These are phyloP conservation scores for Drosophila kanapiae DNA, from an alignment of 1,140 invertebrate genomes.

Conservation along the genomic window DNA sequence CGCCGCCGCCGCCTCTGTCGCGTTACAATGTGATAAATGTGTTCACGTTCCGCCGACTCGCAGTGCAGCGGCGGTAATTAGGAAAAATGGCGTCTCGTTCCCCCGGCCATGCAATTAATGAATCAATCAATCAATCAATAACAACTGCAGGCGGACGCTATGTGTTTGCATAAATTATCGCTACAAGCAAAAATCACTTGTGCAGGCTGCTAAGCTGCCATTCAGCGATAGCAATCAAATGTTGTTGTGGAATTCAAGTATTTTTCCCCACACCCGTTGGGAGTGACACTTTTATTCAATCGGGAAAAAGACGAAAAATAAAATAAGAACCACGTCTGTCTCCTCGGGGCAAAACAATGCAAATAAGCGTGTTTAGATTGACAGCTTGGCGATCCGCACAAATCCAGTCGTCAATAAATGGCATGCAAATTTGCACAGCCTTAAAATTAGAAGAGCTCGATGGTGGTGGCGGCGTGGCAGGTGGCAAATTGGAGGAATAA, in stretches of 20 bases:
- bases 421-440: constrained; percentile 61
- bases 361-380: constrained; percentile 61
- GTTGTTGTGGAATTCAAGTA: constrained; percentile 3
- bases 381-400: constrained; percentile 47
- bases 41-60: constrained; percentile 12
- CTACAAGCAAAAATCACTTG: constrained; percentile 34
- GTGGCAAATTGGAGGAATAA: constrained; percentile 65
- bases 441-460: constrained; percentile 25
- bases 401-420: constrained; percentile 67
- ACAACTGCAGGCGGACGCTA: constrained; percentile 36
- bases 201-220: constrained; percentile 19
- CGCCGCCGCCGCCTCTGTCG: too few relatives aligned
- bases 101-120: constrained; percentile 41
- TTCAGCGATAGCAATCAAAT: background rate
- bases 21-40: constrained; percentile 60
- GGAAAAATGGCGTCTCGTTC: constrained; percentile 36
- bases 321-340: constrained; percentile 7
- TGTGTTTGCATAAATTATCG: constrained; percentile 58
- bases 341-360: constrained; percentile 46
- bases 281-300: constrained; percentile 37
- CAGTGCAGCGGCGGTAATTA: constrained; percentile 40
- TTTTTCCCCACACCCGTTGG: background rate
- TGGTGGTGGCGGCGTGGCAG: constrained; percentile 33
- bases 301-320: background rate
- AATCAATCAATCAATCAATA: constrained; percentile 61